phyloP scores from a whole-genome alignment of 2,113 vertebrate species.

The Bagarius yarrelli region DNA sequence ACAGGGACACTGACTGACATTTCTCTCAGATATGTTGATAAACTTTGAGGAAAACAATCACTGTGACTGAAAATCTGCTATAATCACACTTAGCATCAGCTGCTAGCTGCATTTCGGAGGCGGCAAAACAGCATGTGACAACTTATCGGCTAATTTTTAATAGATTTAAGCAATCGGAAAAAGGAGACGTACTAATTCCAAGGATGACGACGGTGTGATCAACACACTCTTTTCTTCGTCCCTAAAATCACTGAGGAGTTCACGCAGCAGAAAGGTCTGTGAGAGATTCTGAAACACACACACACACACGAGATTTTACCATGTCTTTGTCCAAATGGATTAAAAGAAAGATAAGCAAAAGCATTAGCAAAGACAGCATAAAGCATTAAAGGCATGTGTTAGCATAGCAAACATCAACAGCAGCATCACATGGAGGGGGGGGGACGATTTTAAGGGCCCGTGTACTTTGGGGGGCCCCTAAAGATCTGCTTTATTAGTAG shows the following conservation, averaged over 20 bases:
- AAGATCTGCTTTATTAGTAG: too few relatives aligned
- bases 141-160: too few relatives aligned
- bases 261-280: conserved; percentile 84
- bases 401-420: background rate
- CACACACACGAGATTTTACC: background rate
- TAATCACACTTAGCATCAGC: background rate
- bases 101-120: background rate
- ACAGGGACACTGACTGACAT: background rate
- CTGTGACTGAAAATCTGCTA: background rate
- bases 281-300: conserved; percentile 82
- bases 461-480: too few relatives aligned
- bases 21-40: background rate
- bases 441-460: too few relatives aligned
- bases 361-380: background rate
- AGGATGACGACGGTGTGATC: conserved; percentile 69
- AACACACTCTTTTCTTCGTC: conserved; percentile 73
- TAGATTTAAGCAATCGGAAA: background rate
- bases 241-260: conserved; percentile 79
- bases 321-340: background rate
- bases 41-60: background rate
- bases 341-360: background rate
- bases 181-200: conserved; percentile 61
- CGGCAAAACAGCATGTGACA: too few relatives aligned
- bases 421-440: background rate
- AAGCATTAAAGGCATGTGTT: background rate